Conservation (phyloP, 2,113 vertebrate genomes). For the Pterophyllum scalare region DNA sequence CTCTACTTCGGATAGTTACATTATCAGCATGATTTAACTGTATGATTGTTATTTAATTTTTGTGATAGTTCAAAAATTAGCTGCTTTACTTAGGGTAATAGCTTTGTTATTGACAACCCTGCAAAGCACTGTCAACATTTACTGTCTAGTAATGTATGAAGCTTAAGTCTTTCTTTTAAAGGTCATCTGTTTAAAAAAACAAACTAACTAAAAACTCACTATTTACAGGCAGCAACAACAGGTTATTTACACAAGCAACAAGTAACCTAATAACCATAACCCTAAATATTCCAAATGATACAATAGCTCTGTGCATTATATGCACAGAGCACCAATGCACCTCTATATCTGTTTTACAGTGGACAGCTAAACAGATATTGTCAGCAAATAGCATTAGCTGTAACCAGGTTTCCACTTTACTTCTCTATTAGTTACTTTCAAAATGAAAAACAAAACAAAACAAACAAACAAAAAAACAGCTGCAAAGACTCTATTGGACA, state of each 20-base stretch:
- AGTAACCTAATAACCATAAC: neutral
- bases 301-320: neutral
- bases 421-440: neutral
- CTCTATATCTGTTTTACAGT: too few species aligned
- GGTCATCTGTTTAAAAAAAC: neutral
- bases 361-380: neutral
- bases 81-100: neutral
- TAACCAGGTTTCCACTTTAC: neutral
- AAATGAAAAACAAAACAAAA: conserved; percentile 8
- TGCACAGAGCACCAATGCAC: neutral
- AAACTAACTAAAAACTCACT: neutral
- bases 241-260: neutral
- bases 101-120: conserved; percentile 11
- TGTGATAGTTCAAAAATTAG: neutral
- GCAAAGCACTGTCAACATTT: neutral
- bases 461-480: neutral
- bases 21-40: neutral
- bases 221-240: neutral
- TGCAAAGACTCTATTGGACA: neutral
- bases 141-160: neutral
- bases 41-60: neutral
- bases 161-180: neutral
- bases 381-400: neutral
- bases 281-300: neutral
- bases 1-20: neutral